phyloP scores from a whole-genome alignment of 2,113 vertebrate genomes.

The Gobio gobio region DNA sequence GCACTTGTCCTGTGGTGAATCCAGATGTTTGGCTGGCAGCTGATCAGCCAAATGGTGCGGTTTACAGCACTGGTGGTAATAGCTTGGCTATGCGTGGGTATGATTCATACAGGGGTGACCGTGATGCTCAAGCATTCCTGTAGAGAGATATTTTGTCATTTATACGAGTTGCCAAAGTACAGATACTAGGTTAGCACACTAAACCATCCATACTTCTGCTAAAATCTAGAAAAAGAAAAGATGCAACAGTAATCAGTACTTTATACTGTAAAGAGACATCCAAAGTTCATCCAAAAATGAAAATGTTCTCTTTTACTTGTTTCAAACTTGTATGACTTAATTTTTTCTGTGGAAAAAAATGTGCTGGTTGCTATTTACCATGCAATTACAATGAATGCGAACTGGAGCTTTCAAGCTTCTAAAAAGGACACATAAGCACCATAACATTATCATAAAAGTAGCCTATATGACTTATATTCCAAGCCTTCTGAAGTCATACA shows the following conservation, averaged over 20 bases:
- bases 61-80: background rate
- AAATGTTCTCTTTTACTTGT: background rate
- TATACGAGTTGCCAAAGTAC: background rate
- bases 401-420: background rate
- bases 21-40: background rate
- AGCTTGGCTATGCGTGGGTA: constrained; percentile 11
- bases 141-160: constrained; percentile 1
- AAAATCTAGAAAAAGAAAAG: background rate
- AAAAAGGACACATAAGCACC: background rate
- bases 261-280: background rate
- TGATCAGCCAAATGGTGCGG: background rate
- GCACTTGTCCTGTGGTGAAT: background rate
- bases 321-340: background rate
- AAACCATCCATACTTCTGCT: background rate
- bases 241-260: background rate
- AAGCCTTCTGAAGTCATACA: background rate
- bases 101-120: constrained; percentile 4
- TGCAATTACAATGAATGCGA: background rate
- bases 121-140: background rate
- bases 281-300: too few relatives aligned
- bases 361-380: background rate
- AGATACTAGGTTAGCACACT: background rate
- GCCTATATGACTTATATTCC: background rate
- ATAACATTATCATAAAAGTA: background rate
- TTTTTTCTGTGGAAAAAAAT: too few relatives aligned